phyloP scores from a whole-genome alignment of 2,888 invertebrate species.

The Phalangium opilio region DNA sequence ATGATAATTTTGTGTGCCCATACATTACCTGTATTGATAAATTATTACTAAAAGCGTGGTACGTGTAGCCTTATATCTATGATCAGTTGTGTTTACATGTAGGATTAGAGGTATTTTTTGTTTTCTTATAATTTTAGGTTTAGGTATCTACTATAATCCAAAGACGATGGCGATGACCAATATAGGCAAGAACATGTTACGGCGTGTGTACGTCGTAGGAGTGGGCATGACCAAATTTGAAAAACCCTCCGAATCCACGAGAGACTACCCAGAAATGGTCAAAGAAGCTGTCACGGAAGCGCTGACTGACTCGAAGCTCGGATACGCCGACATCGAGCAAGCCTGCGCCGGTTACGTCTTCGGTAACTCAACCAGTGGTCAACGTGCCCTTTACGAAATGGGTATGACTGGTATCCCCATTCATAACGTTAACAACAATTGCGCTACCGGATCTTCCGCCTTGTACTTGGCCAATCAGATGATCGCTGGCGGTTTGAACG shows the following conservation, averaged over 20 bases:
- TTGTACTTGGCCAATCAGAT: conserved; percentile 78
- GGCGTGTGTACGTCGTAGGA: conserved; percentile 68
- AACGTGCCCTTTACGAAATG: conserved; percentile 80
- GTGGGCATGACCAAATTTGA: conserved; percentile 98
- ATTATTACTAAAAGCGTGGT: no score
- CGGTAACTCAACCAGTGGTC: conserved; percentile 90
- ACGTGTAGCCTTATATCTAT: no score
- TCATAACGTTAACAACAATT: conserved; percentile 97
- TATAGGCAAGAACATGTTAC: neutral
- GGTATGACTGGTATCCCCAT: conserved; percentile 95
- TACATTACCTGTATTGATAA: no score
- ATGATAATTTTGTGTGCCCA: no score
- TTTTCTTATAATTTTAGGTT: no score
- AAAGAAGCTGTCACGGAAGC: conserved; percentile 83
- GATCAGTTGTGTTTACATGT: no score
- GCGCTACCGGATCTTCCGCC: conserved; percentile 90
- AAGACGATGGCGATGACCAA: no score
- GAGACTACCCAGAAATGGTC: conserved; percentile 90
- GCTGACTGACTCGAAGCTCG: conserved; percentile 60
- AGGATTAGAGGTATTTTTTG: no score
- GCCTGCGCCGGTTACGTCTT: conserved; percentile 86
- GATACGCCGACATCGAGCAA: conserved; percentile 63
- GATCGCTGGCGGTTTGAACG: conserved; percentile 50
- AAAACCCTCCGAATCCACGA: conserved; percentile 65
- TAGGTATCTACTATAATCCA: no score